phyloP scores from a whole-genome alignment of 1,140 invertebrate species.

The Leguminivora glycinivorella region DNA sequence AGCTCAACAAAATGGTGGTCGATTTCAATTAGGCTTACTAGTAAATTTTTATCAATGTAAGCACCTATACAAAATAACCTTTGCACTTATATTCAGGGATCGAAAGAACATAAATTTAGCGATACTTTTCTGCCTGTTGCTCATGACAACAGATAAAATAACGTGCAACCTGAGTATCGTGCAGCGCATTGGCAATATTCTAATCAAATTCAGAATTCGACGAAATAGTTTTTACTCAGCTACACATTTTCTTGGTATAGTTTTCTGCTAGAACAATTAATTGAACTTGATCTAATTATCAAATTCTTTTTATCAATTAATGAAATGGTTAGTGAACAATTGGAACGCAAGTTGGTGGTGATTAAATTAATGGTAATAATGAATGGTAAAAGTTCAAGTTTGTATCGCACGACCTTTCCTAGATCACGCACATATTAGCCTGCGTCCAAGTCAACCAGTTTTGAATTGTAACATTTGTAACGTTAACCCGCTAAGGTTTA shows the following conservation, averaged over 20 bases:
- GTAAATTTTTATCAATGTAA: no score
- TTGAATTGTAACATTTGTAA: no score
- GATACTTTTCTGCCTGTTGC: no score
- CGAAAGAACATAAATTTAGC: no score
- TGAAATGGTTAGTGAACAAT: not conserved
- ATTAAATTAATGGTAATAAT: not conserved
- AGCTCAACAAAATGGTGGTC: no score
- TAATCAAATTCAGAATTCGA: no score
- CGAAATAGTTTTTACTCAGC: not conserved
- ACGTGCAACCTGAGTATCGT: no score
- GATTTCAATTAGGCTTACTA: no score
- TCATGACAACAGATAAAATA: no score
- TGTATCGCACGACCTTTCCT: slow-evolving; percentile 7
- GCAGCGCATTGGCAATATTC: no score
- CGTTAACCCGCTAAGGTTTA: not conserved
- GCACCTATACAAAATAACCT: no score
- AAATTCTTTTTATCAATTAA: not conserved
- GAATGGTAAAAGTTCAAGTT: slow-evolving; percentile 1
- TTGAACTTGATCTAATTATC: not conserved
- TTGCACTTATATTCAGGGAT: no score
- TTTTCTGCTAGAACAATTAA: not conserved
- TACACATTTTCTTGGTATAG: not conserved
- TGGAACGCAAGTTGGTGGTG: not conserved
- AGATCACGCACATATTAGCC: slow-evolving; percentile 1
- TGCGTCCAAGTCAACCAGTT: not conserved